Evolutionary conservation across 2,888 invertebrate species (phyloP), one percentile per base, ranked within the genome.

Genomic region (Melanargia galathea): DNA sequence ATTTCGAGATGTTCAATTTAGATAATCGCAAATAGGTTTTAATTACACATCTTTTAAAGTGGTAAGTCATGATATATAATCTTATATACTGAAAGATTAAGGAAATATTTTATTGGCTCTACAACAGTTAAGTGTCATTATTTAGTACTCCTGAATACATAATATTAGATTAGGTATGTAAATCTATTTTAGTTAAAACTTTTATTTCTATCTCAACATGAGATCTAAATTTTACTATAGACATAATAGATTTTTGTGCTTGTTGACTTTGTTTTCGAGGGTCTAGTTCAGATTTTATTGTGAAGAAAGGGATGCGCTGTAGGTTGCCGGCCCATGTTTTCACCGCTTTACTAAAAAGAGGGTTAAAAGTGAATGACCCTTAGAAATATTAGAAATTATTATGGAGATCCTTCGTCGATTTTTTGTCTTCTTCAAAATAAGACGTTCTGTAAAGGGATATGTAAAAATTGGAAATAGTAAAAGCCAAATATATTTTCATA

Each of bases 251-350:
- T 74, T 76, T 75, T 78, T 74, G 77, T 77, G 78, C 74, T 71
- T 82, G 80, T 85, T 85, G 82, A 85, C 78, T 84, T 80, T 80
- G 75, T 80, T 78, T 77, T 82, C 76, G 71, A 81, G 81, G 7
- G 22, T 7, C 8, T 75, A 78, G 66, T 71, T 74, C 69, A 69
- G 68, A 77, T 76, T 77, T 76, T 78, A 83, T 86, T 83, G 76
- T 81, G 65, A 70, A 68, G 66, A 54, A 57, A 70, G 71, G 74
- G 67, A 67, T 64, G 61, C 61, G 65, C 57, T 40, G 62, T 63
- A 54, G 62, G 60, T 61, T 62, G 64, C 58, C 58, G 56, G 63
- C 51, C 48, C 66, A 71, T 74, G 69, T 70, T 70, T 75, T 73
- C 77, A 79, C 78, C 73, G 78, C 74, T 77, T 80, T 76, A 3